Conservation (phyloP, 1,140 invertebrate species). For the Magallana ariakensis region DNA sequence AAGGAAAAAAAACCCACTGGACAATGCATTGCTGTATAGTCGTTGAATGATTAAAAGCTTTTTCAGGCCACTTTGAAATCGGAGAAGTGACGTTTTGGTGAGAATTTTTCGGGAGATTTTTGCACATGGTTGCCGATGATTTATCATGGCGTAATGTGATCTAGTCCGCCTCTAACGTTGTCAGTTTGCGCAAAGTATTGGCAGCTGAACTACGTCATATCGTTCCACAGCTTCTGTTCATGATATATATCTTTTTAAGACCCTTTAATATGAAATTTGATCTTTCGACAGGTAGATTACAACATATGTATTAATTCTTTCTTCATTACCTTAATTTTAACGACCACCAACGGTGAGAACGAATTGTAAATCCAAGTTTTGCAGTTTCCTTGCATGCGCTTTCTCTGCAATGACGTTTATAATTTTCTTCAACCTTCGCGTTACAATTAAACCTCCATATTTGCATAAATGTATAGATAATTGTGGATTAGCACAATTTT, state of each 20-base stretch:
- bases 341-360: conserved; percentile 12
- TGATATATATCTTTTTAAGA: conserved; percentile 35
- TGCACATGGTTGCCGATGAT: conserved; percentile 21
- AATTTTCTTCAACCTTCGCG: not conserved
- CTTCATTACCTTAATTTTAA: conserved; percentile 10
- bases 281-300: conserved; percentile 8
- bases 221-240: not conserved
- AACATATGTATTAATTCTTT: conserved; percentile 13
- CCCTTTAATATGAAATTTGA: not conserved
- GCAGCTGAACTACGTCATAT: not conserved
- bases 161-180: not conserved
- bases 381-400: not conserved
- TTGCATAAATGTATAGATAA: conserved; percentile 18
- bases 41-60: not conserved
- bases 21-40: not conserved
- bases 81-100: conserved; percentile 15
- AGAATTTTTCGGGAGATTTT: conserved; percentile 5
- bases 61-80: conserved; percentile 1
- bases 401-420: conserved; percentile 9
- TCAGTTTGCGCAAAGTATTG: not conserved
- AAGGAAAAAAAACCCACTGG: not conserved
- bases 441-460: not conserved
- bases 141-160: not conserved
- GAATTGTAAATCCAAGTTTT: not conserved
- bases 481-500: conserved; percentile 30